A percentile compares a stretch with the other conserved stretches of the same genome.
Conservation (phyloP, 92 coral and sea anemone genomes). For the Desmophyllum pertusum region DNA sequence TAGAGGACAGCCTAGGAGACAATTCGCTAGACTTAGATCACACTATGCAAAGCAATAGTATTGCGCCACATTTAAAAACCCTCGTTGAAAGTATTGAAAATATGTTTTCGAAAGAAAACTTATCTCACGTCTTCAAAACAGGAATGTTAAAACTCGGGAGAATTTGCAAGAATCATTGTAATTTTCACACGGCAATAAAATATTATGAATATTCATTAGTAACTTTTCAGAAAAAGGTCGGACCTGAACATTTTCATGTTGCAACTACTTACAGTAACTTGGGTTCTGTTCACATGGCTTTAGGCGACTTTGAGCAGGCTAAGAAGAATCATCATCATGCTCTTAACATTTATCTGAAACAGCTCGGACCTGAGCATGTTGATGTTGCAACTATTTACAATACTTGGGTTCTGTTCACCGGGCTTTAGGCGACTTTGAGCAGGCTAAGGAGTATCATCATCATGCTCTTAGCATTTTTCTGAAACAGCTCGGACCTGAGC, state of each 20-base stretch:
- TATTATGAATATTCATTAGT: not conserved
- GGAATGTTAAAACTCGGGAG: not conserved
- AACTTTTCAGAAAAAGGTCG: not conserved
- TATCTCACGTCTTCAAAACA: not conserved
- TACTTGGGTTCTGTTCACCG: not conserved
- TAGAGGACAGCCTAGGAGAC: constrained; percentile 9
- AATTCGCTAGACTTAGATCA: not conserved
- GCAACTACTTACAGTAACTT: not conserved
- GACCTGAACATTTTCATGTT: not conserved
- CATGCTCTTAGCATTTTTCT: too few relatives aligned
- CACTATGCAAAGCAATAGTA: too few relatives aligned
- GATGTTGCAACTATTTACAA: not conserved
- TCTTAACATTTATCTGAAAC: not conserved
- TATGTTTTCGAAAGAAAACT: not conserved
- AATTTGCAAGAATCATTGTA: not conserved
- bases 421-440: not conserved
- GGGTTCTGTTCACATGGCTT: not conserved
- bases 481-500: too few relatives aligned
- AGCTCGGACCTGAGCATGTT: not conserved
- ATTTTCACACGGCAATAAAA: not conserved
- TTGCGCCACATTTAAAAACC: not conserved
- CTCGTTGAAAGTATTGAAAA: not conserved
- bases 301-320: not conserved
- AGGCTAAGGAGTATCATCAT: not conserved
- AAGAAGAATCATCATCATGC: not conserved